Percentiles rank a stretch among this genome's conserved stretches.
Evolutionary conservation across 1,140 invertebrate genomes (phyloP).

Genomic region (Chymomyza costata): DNA sequence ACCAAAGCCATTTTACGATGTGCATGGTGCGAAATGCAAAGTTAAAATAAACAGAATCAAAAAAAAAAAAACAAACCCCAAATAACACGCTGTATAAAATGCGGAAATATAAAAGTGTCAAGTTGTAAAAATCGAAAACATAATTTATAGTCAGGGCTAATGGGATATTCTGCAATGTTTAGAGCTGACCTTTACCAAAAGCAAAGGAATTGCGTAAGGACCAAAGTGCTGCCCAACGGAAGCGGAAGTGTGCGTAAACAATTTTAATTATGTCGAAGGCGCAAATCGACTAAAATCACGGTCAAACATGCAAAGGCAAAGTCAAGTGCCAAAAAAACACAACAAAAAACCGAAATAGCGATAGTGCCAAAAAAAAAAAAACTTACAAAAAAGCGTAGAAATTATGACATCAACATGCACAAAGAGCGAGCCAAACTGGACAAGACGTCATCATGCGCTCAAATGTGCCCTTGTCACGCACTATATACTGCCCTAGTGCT

Average conservation of each 20-base stretch:
- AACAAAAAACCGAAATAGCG: background rate
- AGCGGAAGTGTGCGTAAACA: conserved; percentile 56
- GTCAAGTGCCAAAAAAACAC: too few species aligned
- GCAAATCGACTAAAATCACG: conserved; percentile 27
- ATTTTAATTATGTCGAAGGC: conserved; percentile 50
- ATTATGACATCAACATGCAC: conserved; percentile 59
- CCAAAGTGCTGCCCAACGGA: conserved; percentile 33
- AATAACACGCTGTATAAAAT: background rate
- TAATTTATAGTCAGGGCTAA: conserved; percentile 33
- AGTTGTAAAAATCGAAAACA: conserved; percentile 49
- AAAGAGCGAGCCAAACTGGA: background rate
- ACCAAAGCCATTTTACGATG: conserved; percentile 23
- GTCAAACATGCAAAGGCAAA: conserved; percentile 29
- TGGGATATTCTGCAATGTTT: conserved; percentile 3
- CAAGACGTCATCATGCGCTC: conserved; percentile 36
- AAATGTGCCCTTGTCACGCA: conserved; percentile 50
- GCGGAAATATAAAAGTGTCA: conserved; percentile 36
- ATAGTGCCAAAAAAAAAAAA: too few species aligned
- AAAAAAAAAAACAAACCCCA: background rate
- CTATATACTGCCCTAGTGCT: background rate
- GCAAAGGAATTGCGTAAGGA: conserved; percentile 8
- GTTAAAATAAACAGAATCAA: background rate
- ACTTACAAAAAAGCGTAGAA: background rate
- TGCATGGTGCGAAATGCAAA: conserved; percentile 27
- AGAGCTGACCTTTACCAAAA: conserved; percentile 12